phyloP scores from a whole-genome alignment of 2,888 invertebrate species.

The Xanthorhoe spadicearia region DNA sequence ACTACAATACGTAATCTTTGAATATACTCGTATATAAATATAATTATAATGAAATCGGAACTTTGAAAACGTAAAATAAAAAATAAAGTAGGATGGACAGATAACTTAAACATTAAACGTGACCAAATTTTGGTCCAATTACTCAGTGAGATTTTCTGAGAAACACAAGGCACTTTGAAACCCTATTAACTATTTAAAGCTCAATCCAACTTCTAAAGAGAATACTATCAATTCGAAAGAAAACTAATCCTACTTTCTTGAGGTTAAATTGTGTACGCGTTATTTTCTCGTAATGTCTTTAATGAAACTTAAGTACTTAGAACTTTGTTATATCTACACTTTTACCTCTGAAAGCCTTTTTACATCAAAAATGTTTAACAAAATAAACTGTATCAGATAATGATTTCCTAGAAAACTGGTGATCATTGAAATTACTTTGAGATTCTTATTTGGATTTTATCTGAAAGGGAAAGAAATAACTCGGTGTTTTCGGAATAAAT shows the following conservation, averaged over 20 bases:
- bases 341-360: conserved; percentile 1
- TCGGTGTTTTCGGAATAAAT: conserved; percentile 11
- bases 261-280: not conserved
- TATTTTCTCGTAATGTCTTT: conserved; percentile 14
- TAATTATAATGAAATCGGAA: no score
- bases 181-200: conserved; percentile 12
- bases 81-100: no score
- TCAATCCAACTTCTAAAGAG: conserved; percentile 16
- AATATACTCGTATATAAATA: no score
- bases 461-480: conserved; percentile 11
- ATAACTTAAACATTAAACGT: no score
- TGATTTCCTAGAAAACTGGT: conserved; percentile 30
- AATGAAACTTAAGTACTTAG: conserved; percentile 28
- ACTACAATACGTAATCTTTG: no score
- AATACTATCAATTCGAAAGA: conserved; percentile 16
- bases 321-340: conserved; percentile 42
- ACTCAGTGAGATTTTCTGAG: not conserved
- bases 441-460: conserved; percentile 20
- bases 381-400: conserved; percentile 42
- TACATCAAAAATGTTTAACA: conserved; percentile 4
- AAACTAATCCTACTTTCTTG: conserved; percentile 16
- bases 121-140: no score
- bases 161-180: conserved; percentile 1
- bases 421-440: conserved; percentile 22
- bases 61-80: no score